Base-by-base conservation (phyloP, 1,140 invertebrate species). In the Panagrolaimus sp. region DNA sequence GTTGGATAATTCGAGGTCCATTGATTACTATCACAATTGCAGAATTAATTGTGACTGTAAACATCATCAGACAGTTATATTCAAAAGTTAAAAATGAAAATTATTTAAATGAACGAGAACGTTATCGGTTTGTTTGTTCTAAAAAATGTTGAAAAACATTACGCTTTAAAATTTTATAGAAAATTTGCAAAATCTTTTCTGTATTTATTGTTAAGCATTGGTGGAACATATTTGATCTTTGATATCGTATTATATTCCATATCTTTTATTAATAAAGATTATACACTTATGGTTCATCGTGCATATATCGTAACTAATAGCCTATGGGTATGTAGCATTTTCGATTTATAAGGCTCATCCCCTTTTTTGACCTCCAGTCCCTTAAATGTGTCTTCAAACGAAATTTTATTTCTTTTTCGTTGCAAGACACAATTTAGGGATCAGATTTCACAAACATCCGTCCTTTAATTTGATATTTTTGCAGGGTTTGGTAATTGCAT, bases 171-270 rank as follows among this genome's bases (percentile, higher is more conserved):
- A 5, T 21, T 28, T 58, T 58, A n/a, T 28, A 58, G 52, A 58
- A 58, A 58, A 28, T 58, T 58, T 58, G 52, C 52, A 21, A 58
- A 17, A 58, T 58, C 52, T 26, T 58, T 58, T 24, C 5, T 21
- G 0, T 58, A 58, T 28, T 26, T 58, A 24, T 26, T 58, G 14
- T n/a, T 58, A 12, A 58, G 52, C 17, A 58, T 58, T 58, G 52
- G 52, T 28, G 52, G 52, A 28, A 26, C 52, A 12, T 58, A 58
- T 28, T 21, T 58, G 10, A 12, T 58, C 2, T 58, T 58, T 28
- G 52, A 58, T n/a, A 1, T 14, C 17, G 15, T 58, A 0, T n/a
- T 58, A 26, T 58, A 58, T 28, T 24, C 17, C 1, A 58, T n/a
- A 21, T 21, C 52, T 12, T 4, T 58, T 21, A 21, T 58, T 10